Conservation (phyloP, 2,113 vertebrate species). For the Poeciliopsis prolifica region DNA sequence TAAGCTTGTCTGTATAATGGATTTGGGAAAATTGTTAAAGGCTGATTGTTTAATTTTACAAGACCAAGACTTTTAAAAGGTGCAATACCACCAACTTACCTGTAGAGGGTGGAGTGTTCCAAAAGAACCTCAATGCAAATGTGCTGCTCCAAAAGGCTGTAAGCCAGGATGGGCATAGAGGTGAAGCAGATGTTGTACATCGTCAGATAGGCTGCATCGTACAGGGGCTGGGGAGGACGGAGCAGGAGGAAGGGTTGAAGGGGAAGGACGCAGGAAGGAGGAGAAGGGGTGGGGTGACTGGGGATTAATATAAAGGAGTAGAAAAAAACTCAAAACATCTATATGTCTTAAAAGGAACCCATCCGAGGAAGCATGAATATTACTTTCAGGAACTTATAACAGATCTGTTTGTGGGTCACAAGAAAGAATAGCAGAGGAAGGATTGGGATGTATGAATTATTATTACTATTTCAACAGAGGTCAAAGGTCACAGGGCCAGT, state of each 20-base stretch:
- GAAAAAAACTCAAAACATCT: conserved; percentile 41
- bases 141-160: conserved; percentile 96
- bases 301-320: conserved; percentile 72
- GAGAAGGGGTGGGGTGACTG: conserved; percentile 43
- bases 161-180: conserved; percentile 96
- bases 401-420: conserved; percentile 10
- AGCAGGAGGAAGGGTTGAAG: conserved; percentile 30
- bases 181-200: conserved; percentile 99
- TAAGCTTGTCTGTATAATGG: too few species aligned
- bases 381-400: conserved; percentile 36
- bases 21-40: too few species aligned
- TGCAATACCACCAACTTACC: conserved; percentile 57
- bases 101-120: conserved; percentile 80
- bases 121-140: conserved; percentile 87
- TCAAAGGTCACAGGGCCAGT: conserved; percentile 53
- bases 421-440: not conserved
- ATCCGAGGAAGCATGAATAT: conserved; percentile 22
- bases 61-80: not conserved
- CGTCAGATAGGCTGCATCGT: conserved; percentile 97
- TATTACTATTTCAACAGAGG: conserved; percentile 1
- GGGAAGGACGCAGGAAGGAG: conserved; percentile 35
- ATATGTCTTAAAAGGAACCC: conserved; percentile 19
- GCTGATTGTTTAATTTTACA: too few species aligned
- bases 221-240: conserved; percentile 86
- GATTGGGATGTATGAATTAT: not conserved